These are phyloP conservation scores for Deilephila porcellus DNA, from an alignment of 2,888 invertebrate species.

Conservation along the genomic window DNA sequence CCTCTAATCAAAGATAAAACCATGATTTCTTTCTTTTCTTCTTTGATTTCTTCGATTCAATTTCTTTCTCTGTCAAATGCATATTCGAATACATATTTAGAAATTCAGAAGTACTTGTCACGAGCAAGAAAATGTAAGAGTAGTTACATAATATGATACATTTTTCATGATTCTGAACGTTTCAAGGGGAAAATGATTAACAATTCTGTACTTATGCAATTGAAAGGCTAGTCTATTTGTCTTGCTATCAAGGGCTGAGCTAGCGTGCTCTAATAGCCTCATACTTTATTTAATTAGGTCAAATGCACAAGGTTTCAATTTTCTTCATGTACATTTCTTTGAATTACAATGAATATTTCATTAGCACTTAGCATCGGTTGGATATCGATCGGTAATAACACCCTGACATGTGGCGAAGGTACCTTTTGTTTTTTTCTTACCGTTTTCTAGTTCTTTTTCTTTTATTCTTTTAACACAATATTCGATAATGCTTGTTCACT, in stretches of 20 bases:
- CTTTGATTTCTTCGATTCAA: no score
- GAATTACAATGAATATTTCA: not conserved
- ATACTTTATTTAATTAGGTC: not conserved
- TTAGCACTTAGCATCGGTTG: not conserved
- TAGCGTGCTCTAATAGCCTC: not conserved
- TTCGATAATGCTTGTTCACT: not conserved
- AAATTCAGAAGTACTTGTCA: not conserved
- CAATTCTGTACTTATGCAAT: not conserved
- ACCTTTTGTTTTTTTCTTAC: no score
- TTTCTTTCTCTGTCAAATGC: no score
- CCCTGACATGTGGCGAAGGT: not conserved
- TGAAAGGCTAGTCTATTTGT: not conserved
- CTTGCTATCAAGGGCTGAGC: not conserved
- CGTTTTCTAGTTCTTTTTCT: no score
- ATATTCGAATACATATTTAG: no score
- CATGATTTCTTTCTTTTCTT: no score
- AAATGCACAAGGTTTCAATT: not conserved
- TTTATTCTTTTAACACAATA: no score
- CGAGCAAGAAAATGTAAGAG: not conserved
- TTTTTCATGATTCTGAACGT: not conserved
- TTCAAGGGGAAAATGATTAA: constrained; percentile 2
- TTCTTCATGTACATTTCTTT: not conserved
- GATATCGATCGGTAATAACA: not conserved
- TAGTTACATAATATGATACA: not conserved
- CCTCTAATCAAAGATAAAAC: no score